Evolutionary conservation across 2,888 invertebrate species (phyloP).

Genomic region (Micoletzkya japonica): DNA sequence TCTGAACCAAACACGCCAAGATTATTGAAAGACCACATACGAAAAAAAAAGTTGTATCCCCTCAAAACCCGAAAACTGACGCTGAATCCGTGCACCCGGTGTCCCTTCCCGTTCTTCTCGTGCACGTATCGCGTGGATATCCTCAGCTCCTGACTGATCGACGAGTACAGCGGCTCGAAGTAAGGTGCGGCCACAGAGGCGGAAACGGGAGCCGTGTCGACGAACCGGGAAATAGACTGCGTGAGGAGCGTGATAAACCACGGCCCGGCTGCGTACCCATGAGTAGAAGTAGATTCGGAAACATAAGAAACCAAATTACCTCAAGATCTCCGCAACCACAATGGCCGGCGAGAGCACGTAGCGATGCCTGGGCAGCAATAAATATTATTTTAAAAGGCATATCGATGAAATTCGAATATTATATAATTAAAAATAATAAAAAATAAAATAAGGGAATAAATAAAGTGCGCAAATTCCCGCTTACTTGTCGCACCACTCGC

Average conservation of each 20-base stretch:
- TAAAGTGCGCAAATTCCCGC: neutral
- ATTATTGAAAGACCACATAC: neutral
- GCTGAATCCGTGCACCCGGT: conserved; percentile 6
- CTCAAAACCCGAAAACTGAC: neutral
- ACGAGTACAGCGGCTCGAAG: conserved; percentile 5
- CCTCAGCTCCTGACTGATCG: conserved; percentile 2
- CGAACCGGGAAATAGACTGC: neutral
- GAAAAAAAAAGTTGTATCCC: neutral
- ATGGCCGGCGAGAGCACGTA: conserved; percentile 13
- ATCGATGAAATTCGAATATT: neutral
- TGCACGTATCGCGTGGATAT: conserved; percentile 1
- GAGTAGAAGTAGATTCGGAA: neutral
- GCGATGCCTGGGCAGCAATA: neutral
- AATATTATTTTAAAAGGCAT: neutral
- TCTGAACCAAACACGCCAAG: neutral
- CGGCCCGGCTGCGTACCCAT: no score
- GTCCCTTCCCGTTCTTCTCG: neutral
- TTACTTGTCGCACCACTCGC: conserved; percentile 8
- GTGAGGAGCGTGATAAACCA: no score
- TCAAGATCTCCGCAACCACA: conserved; percentile 10
- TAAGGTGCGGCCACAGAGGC: neutral
- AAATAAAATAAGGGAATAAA: neutral
- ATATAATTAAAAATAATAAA: neutral
- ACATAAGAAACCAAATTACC: neutral
- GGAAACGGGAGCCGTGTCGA: conserved; percentile 1